Evolutionary conservation across 2,888 invertebrate species (phyloP), one percentile per base, ranked within the genome.

Genomic region (Allophyes oxyacanthae): DNA sequence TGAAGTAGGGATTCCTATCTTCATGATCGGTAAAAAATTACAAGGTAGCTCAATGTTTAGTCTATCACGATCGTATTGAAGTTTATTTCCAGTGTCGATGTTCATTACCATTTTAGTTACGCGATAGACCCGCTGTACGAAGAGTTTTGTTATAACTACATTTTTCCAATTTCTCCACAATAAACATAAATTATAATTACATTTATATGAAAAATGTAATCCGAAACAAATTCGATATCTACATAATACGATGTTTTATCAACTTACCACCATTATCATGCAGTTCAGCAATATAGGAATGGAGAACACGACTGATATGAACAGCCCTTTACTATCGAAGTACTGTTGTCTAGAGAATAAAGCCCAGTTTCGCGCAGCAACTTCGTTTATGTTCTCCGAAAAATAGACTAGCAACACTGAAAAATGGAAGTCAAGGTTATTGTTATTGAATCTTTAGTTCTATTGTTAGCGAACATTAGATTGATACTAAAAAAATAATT

Each of bases 281-380:
- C 98, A 98, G 90, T 98, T 98, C 49, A 98, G 95, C 56, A 99
- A 94, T 81, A 98, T 97, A 15, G 99, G 99, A 84, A 98, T 96
- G n/a, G 98, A 98, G 90, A 98, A 98, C 15, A 98, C 97, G 9
- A 98, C 95, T 0, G 98, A 98, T 95, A 99, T 98, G 86, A 99
- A 99, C 49, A 98, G 94, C 14, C 99, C 99, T 91, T 97, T 97
- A 79, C 97, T 97, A 88, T 99, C 99, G 87, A 99, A 99, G 88
- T 98, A 99, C 84, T 98, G 98, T 79, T 99, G 98, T 75, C 96
- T 95, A 0, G 98, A 97, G 88, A 99, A 98, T 57, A 96, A 92
- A 78, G 96, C 96, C 98, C 98, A 98, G 88, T 98, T 97, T 66
- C 95, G 95, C 0, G 98, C 98, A 2, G 98, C 98, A 65, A 97